Conservation (phyloP, 2,113 vertebrate genomes). For the Romanogobio albipinnatus region DNA sequence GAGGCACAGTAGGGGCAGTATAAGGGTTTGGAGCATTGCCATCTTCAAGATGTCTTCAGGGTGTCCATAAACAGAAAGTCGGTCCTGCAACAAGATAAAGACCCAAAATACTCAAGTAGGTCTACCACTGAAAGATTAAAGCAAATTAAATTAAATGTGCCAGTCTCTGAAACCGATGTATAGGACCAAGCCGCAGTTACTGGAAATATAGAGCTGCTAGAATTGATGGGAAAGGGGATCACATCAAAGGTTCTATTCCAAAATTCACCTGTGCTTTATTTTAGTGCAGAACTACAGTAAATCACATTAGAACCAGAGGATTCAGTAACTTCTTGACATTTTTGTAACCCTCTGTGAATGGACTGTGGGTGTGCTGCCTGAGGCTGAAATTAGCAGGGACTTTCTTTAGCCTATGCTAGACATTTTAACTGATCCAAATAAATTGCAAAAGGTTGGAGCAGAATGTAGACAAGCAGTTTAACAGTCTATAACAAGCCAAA, state of each 20-base stretch:
- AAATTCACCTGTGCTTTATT: neutral
- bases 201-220: neutral
- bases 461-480: neutral
- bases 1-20: neutral
- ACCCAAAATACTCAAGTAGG: neutral
- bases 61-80: neutral
- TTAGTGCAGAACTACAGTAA: neutral
- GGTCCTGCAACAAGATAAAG: too few relatives aligned
- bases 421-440: neutral
- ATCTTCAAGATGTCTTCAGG: neutral
- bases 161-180: neutral
- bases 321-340: neutral
- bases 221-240: neutral
- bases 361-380: neutral
- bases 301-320: neutral
- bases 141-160: neutral
- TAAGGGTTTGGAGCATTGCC: neutral
- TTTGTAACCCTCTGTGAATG: too few relatives aligned
- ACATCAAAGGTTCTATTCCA: neutral
- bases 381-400: neutral
- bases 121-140: neutral
- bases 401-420: neutral
- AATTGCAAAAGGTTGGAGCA: neutral
- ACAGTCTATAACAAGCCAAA: neutral
- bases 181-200: neutral